A percentile compares a stretch with the other conserved stretches of the same genome.
These are phyloP conservation scores for Cichladusa arquata DNA, from an alignment of 2,113 vertebrate species.

Conservation along the genomic window DNA sequence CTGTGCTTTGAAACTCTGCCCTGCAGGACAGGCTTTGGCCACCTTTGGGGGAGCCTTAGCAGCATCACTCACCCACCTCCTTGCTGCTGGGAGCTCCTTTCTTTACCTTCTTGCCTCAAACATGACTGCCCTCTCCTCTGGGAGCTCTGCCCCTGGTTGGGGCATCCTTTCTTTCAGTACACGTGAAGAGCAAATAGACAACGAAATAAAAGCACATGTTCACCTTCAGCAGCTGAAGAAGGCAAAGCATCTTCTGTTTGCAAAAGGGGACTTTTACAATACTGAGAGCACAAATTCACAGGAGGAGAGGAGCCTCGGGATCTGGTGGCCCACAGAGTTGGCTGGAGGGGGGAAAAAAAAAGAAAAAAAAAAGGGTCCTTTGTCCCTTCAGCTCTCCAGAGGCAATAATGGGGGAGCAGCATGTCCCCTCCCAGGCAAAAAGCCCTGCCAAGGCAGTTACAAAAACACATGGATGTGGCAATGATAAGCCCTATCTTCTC, in stretches of 20 bases:
- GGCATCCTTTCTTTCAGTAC: neutral
- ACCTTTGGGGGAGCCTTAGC: neutral
- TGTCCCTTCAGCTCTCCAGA: neutral
- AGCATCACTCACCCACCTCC: neutral
- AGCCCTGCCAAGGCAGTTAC: neutral
- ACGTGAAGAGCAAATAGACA: neutral
- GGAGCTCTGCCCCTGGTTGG: accelerated
- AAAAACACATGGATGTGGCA: neutral
- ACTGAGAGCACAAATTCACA: neutral
- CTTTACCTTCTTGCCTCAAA: neutral
- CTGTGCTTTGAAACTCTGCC: neutral
- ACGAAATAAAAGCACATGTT: accelerated
- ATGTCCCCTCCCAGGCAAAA: neutral
- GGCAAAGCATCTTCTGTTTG: neutral
- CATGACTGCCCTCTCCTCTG: neutral
- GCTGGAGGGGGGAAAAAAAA: neutral
- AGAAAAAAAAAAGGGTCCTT: neutral
- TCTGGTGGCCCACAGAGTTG: neutral
- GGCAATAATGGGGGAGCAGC: neutral
- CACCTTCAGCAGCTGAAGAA: neutral
- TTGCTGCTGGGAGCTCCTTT: neutral
- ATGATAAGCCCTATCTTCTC: neutral
- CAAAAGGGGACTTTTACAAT: neutral
- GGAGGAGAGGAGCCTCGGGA: neutral
- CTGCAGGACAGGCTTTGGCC: neutral